These are phyloP conservation scores for Microcebus tavaratra DNA, from an alignment of 2,113 vertebrate genomes.

Conservation along the genomic window DNA sequence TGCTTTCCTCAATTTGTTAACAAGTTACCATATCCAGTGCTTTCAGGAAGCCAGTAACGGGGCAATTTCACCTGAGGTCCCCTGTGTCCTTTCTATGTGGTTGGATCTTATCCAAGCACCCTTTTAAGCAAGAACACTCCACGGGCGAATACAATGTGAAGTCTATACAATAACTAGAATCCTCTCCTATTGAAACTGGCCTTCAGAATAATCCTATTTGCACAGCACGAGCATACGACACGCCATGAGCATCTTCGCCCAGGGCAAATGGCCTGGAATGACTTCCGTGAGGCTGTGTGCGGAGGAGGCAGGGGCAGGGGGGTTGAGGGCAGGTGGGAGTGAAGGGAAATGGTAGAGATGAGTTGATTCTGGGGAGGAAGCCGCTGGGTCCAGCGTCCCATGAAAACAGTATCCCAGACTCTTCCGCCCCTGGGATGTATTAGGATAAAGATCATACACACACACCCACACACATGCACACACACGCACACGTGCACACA, in stretches of 20 bases:
- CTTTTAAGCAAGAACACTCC: conserved; percentile 45
- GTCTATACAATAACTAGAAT: neutral
- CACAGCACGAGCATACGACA: too few relatives aligned
- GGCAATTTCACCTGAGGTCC: neutral
- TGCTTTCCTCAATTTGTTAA: neutral
- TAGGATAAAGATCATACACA: neutral
- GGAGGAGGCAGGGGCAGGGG: rapidly evolving
- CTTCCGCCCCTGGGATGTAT: neutral
- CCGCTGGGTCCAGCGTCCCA: neutral
- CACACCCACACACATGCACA: too few relatives aligned
- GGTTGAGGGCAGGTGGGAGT: rapidly evolving
- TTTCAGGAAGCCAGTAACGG: neutral
- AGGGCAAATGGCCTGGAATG: neutral
- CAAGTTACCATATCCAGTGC: neutral
- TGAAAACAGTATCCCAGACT: neutral
- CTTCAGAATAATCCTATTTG: neutral
- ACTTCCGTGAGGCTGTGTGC: neutral
- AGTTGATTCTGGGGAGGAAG: neutral
- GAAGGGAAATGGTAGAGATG: neutral
- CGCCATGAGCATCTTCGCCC: neutral
- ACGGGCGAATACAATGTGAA: neutral
- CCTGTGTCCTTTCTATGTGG: neutral
- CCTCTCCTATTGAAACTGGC: neutral
- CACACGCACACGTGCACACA: too few relatives aligned
- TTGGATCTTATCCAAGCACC: conserved; percentile 38